Evolutionary conservation across 2,797 vertebrate species (phyloP).

Genomic region (Sciurus carolinensis): DNA sequence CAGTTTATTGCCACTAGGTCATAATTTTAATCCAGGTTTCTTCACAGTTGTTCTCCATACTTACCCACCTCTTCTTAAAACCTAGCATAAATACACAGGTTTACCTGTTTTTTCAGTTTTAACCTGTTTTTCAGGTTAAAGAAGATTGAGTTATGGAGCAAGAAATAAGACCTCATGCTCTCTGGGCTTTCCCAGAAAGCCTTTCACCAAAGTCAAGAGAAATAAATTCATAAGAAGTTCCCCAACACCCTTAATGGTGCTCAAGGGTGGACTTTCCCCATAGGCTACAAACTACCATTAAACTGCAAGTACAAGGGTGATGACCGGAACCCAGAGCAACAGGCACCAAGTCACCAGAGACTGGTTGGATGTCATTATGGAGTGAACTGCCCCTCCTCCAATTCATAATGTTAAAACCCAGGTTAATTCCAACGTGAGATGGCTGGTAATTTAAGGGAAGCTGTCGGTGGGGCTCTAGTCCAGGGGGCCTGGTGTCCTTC

Average conservation of each 20-base stretch:
- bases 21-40: background rate
- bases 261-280: background rate
- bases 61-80: background rate
- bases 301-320: background rate
- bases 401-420: background rate
- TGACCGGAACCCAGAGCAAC: no score
- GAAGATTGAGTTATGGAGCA: rapidly evolving
- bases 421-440: background rate
- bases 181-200: background rate
- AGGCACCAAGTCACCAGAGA: background rate
- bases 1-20: background rate
- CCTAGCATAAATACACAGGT: no score
- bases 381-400: background rate
- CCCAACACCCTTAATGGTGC: background rate
- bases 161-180: background rate
- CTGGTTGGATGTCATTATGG: no score
- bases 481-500: background rate
- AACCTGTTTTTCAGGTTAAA: background rate
- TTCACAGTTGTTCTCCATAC: background rate
- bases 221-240: background rate
- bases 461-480: background rate
- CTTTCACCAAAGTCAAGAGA: background rate
- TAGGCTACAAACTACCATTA: background rate
- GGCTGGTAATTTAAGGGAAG: no score
- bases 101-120: no score